Evolutionary conservation across 2,888 invertebrate genomes (phyloP).

Genomic region (Conops quadrifasciatus): DNA sequence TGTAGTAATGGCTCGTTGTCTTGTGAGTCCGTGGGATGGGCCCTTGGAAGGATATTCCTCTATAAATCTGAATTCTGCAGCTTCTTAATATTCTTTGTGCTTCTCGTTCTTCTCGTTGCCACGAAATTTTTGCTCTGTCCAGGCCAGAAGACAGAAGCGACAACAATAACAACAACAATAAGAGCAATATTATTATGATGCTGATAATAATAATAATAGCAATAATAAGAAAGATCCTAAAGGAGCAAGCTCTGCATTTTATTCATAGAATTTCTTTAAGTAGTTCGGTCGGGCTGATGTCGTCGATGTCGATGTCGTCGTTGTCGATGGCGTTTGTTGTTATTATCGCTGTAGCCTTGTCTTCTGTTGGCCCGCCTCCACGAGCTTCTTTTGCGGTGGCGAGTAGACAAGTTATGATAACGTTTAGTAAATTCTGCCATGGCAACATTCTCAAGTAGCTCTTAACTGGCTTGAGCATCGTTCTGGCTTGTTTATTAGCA

Average conservation of each 20-base stretch:
- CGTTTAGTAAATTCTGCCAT: background rate
- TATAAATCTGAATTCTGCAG: slow-evolving; percentile 25
- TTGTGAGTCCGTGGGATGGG: background rate
- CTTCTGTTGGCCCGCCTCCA: background rate
- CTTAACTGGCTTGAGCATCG: slow-evolving; percentile 19
- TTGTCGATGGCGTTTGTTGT: background rate
- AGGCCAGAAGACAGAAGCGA: background rate
- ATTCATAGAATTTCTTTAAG: background rate
- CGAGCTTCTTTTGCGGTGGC: background rate
- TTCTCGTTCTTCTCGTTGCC: background rate
- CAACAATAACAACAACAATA: slow-evolving; percentile 4
- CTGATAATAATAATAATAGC: slow-evolving; percentile 2
- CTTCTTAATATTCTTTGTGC: slow-evolving; percentile 15
- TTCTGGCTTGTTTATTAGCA: slow-evolving; percentile 26
- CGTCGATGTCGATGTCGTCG: background rate
- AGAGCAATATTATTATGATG: background rate
- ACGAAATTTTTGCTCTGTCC: slow-evolving; percentile 6
- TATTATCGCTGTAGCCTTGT: background rate
- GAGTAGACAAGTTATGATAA: slow-evolving; percentile 2
- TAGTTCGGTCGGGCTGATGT: background rate
- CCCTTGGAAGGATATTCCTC: background rate
- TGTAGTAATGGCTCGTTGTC: too few species aligned
- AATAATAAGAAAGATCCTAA: slow-evolving; percentile 16
- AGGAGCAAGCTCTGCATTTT: slow-evolving; percentile 1
- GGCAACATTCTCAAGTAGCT: slow-evolving; percentile 6